Conservation (phyloP, 92 coral and sea anemone species). For the Porites rus region DNA sequence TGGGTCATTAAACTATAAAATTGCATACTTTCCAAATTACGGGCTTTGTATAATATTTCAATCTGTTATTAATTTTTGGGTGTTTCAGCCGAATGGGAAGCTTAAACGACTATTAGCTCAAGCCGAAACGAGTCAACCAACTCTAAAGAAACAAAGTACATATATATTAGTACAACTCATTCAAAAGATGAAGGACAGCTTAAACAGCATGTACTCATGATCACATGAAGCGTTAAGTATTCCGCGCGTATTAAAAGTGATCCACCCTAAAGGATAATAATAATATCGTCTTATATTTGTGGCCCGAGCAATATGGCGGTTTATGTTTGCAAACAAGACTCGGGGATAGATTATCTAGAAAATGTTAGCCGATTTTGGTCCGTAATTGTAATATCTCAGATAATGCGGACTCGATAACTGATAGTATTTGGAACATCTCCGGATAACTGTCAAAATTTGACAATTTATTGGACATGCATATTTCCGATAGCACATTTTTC, state of each 20-base stretch:
- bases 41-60: background rate
- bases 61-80: background rate
- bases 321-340: too few species aligned
- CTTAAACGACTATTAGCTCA: background rate
- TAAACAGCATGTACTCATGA: too few species aligned
- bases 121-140: background rate
- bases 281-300: too few species aligned
- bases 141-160: background rate
- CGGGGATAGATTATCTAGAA: too few species aligned
- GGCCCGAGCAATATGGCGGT: too few species aligned
- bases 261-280: too few species aligned
- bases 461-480: background rate
- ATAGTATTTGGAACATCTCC: background rate
- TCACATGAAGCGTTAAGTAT: too few species aligned
- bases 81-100: background rate
- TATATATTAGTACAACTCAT: too few species aligned
- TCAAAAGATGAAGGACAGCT: too few species aligned
- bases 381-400: too few species aligned
- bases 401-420: background rate
- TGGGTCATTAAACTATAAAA: background rate
- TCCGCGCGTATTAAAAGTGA: too few species aligned
- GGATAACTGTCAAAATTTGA: constrained; percentile 1
- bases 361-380: too few species aligned
- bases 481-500: background rate
- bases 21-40: background rate